Base-by-base conservation (phyloP, 1,140 invertebrate species). In the Drosophila pandora region DNA sequence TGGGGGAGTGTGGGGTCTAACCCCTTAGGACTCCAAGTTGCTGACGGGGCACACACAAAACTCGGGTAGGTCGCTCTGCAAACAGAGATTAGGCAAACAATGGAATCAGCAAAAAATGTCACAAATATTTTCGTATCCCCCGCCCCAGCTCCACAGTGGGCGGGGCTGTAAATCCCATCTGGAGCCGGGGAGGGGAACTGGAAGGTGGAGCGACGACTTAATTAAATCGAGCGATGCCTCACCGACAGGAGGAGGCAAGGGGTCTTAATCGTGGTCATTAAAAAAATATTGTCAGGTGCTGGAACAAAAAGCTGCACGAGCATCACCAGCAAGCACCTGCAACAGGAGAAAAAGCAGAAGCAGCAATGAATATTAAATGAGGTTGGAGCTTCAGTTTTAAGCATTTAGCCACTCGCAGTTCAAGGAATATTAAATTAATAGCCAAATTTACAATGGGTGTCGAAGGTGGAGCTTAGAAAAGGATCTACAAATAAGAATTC, bases 221-320 rank as follows among this genome's bases (percentile, higher is more conserved):
- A 88, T 88, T 88, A 88, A 88, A 89, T 79, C 79, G 62, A 63
- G 67, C 68, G 71, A 39, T 30, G 10, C 30, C 21, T 34, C 21
- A 13, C 32, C 37, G 41, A 12, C 39, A 7, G 23, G 28, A 3
- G 59, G 43, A 54, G 37, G 70, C 49, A 60, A 53, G 58, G 34
- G 37, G 41, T 50, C 82, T 85, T 87, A 85, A 88, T 88, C 82
- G 83, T 59, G 5, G 62, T 63, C 79, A 88, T 87, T 87, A 87
- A 87, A 88, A 88, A 68, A 88, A 83, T 83, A 88, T 88, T 88
- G 83, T 79, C 83, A 82, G 67, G 81, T 80, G 68, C 69, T 63
- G 61, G 62, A 75, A 85, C 73, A 85, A 85, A 85, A 80, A 80
- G 77, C 64, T 67, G 64, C 69, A 54, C 21, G 69, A 74, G 68